Conservation (phyloP, 1,140 invertebrate species). For the Bradysia coprophila region DNA sequence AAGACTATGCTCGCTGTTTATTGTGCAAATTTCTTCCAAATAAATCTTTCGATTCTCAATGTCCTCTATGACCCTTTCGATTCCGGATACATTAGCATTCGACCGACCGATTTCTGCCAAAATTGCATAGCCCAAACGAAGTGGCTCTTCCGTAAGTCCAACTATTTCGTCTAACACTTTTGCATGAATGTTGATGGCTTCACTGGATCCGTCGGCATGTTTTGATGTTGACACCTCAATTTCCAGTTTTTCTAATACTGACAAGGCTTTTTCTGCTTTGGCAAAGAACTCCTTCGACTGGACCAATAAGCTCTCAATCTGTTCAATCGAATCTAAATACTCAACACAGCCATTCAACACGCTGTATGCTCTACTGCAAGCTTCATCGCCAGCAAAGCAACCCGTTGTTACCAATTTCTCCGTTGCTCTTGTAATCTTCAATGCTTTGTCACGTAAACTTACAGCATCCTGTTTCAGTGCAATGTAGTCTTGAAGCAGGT, state of each 20-base stretch:
- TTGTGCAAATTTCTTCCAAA: conserved; percentile 44
- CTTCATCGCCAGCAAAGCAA: conserved; percentile 49
- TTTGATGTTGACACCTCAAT: conserved; percentile 50
- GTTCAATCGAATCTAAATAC: conserved; percentile 52
- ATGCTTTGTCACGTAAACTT: conserved; percentile 52
- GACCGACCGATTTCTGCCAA: conserved; percentile 47
- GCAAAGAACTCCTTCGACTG: conserved; percentile 57
- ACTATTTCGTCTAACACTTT: conserved; percentile 36
- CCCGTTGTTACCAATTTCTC: conserved; percentile 52
- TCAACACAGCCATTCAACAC: conserved; percentile 54
- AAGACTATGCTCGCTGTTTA: conserved; percentile 51
- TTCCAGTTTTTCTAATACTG: conserved; percentile 58
- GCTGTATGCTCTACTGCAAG: conserved; percentile 41
- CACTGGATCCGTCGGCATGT: conserved; percentile 16
- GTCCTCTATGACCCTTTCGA: conserved; percentile 46
- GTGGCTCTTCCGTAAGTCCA: conserved; percentile 33
- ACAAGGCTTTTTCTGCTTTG: conserved; percentile 50
- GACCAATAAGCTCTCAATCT: conserved; percentile 43
- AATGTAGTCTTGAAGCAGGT: conserved; percentile 45
- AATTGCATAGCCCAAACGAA: conserved; percentile 52
- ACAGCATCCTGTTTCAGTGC: conserved; percentile 54
- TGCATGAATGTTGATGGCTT: conserved; percentile 44
- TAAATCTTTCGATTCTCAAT: conserved; percentile 53
- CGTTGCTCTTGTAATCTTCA: conserved; percentile 60
- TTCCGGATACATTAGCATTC: conserved; percentile 42